Conservation (phyloP, 2,113 vertebrate genomes). For the Emydura subglobosa region DNA sequence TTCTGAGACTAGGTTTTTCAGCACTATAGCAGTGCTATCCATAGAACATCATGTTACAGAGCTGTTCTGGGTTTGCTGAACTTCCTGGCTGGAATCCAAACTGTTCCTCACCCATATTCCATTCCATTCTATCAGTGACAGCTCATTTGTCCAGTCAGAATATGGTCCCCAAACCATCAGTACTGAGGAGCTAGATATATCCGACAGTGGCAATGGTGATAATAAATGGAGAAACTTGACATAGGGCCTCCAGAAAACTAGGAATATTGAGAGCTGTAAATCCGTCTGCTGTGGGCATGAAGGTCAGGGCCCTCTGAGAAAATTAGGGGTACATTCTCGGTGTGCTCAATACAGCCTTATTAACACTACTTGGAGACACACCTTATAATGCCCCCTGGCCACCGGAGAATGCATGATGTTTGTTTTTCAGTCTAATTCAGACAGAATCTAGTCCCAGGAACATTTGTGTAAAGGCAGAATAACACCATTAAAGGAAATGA, state of each 20-base stretch:
- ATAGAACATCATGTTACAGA: background rate
- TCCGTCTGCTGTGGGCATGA: too few species aligned
- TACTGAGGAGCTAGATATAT: background rate
- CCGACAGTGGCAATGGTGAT: accelerated
- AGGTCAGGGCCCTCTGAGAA: too few species aligned
- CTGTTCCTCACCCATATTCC: background rate
- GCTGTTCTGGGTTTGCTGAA: background rate
- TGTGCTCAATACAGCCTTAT: too few species aligned
- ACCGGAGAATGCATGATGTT: too few species aligned
- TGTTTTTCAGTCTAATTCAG: too few species aligned
- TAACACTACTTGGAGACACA: too few species aligned
- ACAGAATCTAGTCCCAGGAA: too few species aligned
- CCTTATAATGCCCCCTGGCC: too few species aligned
- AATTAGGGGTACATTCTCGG: too few species aligned
- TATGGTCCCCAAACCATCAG: background rate
- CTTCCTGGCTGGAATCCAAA: background rate
- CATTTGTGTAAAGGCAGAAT: too few species aligned
- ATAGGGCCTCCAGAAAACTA: background rate
- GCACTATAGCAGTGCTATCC: background rate
- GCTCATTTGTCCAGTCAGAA: too few species aligned
- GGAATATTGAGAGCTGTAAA: background rate
- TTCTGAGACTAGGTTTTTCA: background rate
- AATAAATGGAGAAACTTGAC: background rate
- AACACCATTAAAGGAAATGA: too few species aligned
- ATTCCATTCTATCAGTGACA: background rate